These are phyloP conservation scores for Lates calcarifer DNA, from an alignment of 2,113 vertebrate species.

Conservation along the genomic window DNA sequence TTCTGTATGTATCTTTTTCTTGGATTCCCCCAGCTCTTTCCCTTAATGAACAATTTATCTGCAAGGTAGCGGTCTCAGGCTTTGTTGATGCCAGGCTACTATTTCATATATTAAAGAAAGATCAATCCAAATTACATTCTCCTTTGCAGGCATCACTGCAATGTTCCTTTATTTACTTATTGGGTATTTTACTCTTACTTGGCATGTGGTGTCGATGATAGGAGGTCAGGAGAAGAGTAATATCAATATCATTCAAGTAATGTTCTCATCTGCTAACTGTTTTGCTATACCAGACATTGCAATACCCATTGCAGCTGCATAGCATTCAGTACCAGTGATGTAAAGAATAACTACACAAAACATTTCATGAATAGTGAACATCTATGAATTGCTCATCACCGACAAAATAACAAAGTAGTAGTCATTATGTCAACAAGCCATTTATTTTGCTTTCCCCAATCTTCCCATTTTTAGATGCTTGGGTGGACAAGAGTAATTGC, in stretches of 20 bases:
- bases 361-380: not conserved
- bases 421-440: not conserved
- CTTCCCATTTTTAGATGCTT: not conserved
- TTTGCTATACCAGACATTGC: not conserved
- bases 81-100: not conserved
- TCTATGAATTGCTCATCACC: not conserved
- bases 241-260: slow-evolving; percentile 18
- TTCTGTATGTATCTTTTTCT: slow-evolving; percentile 43
- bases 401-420: not conserved
- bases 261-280: not conserved
- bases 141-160: slow-evolving; percentile 18
- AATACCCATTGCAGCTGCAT: not conserved
- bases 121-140: slow-evolving; percentile 40
- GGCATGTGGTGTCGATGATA: not conserved
- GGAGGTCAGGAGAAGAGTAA: not conserved
- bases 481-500: not conserved
- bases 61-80: slow-evolving; percentile 26
- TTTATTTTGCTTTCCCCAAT: too few species aligned
- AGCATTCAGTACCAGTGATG: not conserved
- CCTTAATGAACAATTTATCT: slow-evolving; percentile 64
- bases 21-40: slow-evolving; percentile 43
- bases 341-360: not conserved
- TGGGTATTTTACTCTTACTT: slow-evolving; percentile 4
- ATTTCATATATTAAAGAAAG: slow-evolving; percentile 35
- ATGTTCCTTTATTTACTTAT: slow-evolving; percentile 25